Conservation (phyloP, 2,797 vertebrate species). For the Ispidina picta region DNA sequence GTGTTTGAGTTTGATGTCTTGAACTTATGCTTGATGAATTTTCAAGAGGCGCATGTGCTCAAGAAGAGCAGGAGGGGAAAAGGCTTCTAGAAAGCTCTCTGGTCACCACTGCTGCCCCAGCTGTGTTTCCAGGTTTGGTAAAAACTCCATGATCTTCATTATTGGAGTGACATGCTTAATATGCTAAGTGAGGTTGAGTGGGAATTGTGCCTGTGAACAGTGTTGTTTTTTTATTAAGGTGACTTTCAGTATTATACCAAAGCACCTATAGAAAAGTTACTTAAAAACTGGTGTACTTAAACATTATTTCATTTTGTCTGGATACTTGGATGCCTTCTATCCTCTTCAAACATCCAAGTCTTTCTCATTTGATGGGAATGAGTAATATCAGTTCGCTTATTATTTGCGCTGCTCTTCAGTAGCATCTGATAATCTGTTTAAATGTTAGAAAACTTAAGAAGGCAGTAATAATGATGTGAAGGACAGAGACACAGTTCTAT, state of each 20-base stretch:
- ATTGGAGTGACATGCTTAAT: not conserved
- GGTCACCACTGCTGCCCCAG: not conserved
- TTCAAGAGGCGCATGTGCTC: not conserved
- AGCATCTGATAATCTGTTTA: not conserved
- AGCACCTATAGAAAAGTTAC: not conserved
- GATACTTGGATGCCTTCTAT: not conserved
- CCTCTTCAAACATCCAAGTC: not conserved
- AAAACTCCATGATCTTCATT: accelerated
- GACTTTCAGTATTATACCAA: not conserved
- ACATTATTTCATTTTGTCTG: not conserved
- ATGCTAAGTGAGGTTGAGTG: not conserved
- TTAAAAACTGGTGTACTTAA: not conserved
- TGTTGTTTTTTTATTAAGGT: not conserved
- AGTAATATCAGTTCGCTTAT: not conserved
- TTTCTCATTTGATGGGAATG: not conserved
- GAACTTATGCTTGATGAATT: not conserved
- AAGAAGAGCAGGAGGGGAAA: not conserved
- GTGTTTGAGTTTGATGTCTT: not conserved
- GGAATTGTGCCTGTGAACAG: not conserved
- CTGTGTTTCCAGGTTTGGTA: not conserved
- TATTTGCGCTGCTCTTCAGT: conserved; percentile 5
- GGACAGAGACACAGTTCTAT: not conserved
- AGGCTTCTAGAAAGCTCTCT: not conserved
- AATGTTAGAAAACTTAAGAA: not conserved
- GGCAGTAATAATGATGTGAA: not conserved